Evolutionary conservation across 2,797 vertebrate genomes (phyloP).

Genomic region (Myotis findleyi): DNA sequence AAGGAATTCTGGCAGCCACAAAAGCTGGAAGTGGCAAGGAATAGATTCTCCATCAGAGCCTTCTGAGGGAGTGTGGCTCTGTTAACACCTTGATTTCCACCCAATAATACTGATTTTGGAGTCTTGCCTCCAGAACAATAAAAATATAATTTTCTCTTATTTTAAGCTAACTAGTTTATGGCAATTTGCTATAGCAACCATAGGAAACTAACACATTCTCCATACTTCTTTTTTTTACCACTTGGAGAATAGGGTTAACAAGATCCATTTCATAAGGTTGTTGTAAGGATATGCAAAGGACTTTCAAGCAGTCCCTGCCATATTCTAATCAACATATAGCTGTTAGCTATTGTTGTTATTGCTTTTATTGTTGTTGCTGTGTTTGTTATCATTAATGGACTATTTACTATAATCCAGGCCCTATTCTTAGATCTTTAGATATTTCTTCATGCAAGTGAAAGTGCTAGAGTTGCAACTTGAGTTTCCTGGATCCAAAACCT

Average conservation of each 20-base stretch:
- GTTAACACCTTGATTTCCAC: neutral
- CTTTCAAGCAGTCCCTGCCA: neutral
- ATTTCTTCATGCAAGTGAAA: constrained; percentile 12
- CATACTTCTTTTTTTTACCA: neutral
- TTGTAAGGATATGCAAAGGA: neutral
- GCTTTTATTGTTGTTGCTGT: neutral
- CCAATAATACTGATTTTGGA: neutral
- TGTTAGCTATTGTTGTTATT: neutral
- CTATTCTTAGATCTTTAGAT: neutral
- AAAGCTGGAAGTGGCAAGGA: neutral
- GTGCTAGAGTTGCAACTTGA: neutral
- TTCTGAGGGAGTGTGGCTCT: neutral
- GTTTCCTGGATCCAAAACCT: neutral
- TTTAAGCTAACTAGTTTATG: neutral
- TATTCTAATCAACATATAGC: neutral
- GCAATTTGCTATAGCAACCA: neutral
- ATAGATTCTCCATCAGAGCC: neutral
- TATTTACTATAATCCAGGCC: neutral
- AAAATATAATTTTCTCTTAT: neutral
- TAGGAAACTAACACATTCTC: neutral
- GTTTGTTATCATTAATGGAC: neutral
- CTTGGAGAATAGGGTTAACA: constrained; percentile 1
- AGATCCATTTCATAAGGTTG: neutral
- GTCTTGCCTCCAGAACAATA: neutral
- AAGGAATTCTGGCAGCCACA: neutral